A percentile compares a stretch with the other conserved stretches of the same genome.
Evolutionary conservation across 2,888 invertebrate species (phyloP).

Genomic region (Epiblema foenella): DNA sequence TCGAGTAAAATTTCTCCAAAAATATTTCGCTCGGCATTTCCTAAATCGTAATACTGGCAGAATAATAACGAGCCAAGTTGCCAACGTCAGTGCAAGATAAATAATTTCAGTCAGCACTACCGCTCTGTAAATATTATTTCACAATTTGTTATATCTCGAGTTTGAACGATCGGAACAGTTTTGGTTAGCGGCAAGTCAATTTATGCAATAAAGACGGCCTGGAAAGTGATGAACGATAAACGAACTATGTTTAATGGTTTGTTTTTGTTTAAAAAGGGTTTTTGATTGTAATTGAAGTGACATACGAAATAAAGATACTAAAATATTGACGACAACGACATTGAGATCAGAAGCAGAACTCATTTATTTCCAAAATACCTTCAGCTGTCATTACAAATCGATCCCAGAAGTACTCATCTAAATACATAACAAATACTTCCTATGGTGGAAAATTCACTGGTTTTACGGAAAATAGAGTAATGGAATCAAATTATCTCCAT

Average conservation of each 20-base stretch:
- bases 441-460: too few species aligned
- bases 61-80: slow-evolving; percentile 34
- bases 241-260: neutral
- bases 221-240: neutral
- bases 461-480: too few species aligned
- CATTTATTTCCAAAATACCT: too few species aligned
- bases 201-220: neutral
- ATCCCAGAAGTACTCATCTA: too few species aligned
- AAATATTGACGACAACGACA: too few species aligned
- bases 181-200: slow-evolving; percentile 3
- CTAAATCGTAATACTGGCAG: slow-evolving; percentile 38
- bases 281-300: too few species aligned
- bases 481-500: neutral
- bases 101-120: slow-evolving; percentile 32
- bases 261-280: neutral
- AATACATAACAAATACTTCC: too few species aligned
- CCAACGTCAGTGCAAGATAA: slow-evolving; percentile 34
- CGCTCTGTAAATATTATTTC: slow-evolving; percentile 36
- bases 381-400: too few species aligned
- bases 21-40: slow-evolving; percentile 21
- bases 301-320: too few species aligned
- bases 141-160: slow-evolving; percentile 33
- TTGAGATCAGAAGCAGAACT: too few species aligned
- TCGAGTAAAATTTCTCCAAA: slow-evolving; percentile 22
- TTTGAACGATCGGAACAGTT: slow-evolving; percentile 26